These are phyloP conservation scores for Scaptomyza pallida DNA, from an alignment of 1,140 invertebrate species.

Conservation along the genomic window DNA sequence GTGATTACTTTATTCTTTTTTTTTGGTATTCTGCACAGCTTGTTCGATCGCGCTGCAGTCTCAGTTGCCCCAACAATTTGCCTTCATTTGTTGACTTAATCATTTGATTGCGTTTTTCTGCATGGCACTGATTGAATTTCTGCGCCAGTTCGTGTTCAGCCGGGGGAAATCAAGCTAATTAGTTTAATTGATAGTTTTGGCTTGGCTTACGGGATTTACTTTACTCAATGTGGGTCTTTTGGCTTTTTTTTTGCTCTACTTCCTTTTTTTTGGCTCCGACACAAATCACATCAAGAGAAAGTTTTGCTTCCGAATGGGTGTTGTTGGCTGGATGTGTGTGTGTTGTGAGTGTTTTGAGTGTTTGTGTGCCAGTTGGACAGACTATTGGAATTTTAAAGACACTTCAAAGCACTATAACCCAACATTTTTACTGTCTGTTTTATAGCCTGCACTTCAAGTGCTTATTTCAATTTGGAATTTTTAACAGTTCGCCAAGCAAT, in stretches of 20 bases:
- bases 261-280: constrained; percentile 10
- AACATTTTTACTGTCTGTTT: background rate
- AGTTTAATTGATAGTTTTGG: constrained; percentile 79
- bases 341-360: constrained; percentile 1
- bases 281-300: constrained; percentile 8
- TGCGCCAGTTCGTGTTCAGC: constrained; percentile 51
- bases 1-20: constrained; percentile 33
- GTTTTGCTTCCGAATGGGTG: constrained; percentile 19
- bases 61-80: constrained; percentile 66
- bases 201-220: constrained; percentile 21
- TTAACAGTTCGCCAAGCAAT: constrained; percentile 1
- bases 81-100: constrained; percentile 80
- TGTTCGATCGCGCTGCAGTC: constrained; percentile 14
- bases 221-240: background rate
- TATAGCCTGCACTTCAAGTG: background rate
- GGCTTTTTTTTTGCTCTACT: background rate
- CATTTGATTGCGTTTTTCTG: constrained; percentile 81
- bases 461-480: constrained; percentile 2
- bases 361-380: constrained; percentile 5
- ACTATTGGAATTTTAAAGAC: background rate
- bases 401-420: background rate
- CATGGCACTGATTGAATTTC: constrained; percentile 75
- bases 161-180: constrained; percentile 70
- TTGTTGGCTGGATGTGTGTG: background rate
- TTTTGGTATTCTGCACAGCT: constrained; percentile 15